Evolutionary conservation across 2,113 vertebrate genomes (phyloP), one percentile per base, ranked within the genome.

Genomic region (Indicator maculatus): DNA sequence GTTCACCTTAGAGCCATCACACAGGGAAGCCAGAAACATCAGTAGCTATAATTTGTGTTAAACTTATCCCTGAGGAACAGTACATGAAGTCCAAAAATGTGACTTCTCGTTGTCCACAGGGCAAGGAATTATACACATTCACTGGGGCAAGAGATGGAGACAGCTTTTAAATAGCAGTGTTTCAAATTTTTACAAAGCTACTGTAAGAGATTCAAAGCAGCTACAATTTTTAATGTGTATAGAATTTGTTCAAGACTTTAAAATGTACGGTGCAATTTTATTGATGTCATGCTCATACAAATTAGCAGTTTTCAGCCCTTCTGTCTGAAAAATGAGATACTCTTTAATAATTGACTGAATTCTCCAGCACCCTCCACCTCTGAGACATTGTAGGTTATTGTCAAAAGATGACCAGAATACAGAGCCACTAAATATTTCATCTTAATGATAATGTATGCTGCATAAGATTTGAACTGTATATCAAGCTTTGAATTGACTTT

Each of bases 391-490:
- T 41, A 94, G 72, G 91, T 96, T 94, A 94, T 96, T 96, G 83
- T 97, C 71, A 95, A 96, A 97, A 90, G 94, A 97, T 96, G 88
- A 93, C 83, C 80, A 0, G 87, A 94, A 97, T 95, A 83, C 38
- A 81, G 60, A 93, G 74, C 39, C 88, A 91, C 91, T 95, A 83
- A 96, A 96, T 96, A 97, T 95, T 91, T 97, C 79, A 97, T 96
- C 83, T 96, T 93, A 95, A 95, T 94, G 91, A 93, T 97, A 96
- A 94, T 93, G 76, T 73, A 75, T 87, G 15, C 84, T 89, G 87
- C 86, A 93, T 84, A 92, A 89, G 59, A 59, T 58, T 89, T 96
- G 83, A 92, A 80, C 93, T 88, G 88, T 93, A 77, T 60, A 92
- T 84, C 9, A 81, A 74, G 80, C 72, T 85, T 97, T 93, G 71